Conservation (phyloP, 2,113 vertebrate genomes). For the Platysternon megacephalum region DNA sequence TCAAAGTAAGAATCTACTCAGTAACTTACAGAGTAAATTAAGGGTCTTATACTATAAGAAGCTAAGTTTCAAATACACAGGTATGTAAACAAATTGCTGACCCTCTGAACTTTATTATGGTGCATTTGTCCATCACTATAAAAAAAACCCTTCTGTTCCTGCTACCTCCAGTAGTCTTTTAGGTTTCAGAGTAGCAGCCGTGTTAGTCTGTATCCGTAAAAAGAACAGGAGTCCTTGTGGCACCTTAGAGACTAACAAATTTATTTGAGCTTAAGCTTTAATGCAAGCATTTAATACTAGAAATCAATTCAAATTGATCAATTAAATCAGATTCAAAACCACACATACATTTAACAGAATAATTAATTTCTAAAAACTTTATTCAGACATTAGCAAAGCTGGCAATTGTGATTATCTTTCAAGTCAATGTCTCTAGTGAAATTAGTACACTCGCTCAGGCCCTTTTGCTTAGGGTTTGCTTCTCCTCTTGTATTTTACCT, state of each 20-base stretch:
- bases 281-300: slow-evolving; percentile 4
- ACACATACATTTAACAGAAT: neutral
- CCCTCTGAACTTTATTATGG: neutral
- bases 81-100: neutral
- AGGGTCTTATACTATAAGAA: neutral
- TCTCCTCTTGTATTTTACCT: neutral
- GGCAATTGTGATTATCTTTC: slow-evolving; percentile 44
- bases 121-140: neutral
- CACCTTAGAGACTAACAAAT: too few relatives aligned
- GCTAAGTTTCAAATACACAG: neutral
- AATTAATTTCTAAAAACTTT: slow-evolving; percentile 64
- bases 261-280: too few relatives aligned
- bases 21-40: neutral
- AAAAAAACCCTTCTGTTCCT: neutral
- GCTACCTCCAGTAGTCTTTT: slow-evolving; percentile 12
- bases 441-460: slow-evolving; percentile 9
- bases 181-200: too few relatives aligned
- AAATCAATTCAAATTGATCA: neutral
- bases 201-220: too few relatives aligned
- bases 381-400: slow-evolving; percentile 59
- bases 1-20: neutral
- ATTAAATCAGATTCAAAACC: too few relatives aligned
- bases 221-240: too few relatives aligned
- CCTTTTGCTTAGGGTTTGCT: slow-evolving; percentile 1
- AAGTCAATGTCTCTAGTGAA: slow-evolving; percentile 35